Percentiles rank a stretch among this genome's conserved stretches.
phyloP scores from a whole-genome alignment of 2,888 invertebrate species.

The Drosophila incognita region DNA sequence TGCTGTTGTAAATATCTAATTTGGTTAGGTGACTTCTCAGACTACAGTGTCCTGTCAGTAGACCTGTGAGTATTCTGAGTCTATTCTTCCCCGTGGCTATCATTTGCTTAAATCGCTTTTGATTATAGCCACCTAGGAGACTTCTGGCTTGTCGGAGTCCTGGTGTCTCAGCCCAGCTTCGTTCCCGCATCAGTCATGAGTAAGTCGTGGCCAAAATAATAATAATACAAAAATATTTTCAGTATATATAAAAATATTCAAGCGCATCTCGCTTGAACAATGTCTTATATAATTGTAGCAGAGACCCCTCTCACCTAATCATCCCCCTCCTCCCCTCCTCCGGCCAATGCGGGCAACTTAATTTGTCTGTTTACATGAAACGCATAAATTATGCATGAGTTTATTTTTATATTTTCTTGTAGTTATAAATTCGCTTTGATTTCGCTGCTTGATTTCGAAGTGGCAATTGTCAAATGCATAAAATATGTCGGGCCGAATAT shows the following conservation, averaged over 20 bases:
- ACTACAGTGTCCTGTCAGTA: too few species aligned
- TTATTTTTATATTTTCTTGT: constrained; percentile 42
- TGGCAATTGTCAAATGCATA: constrained; percentile 74
- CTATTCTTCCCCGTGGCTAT: too few species aligned
- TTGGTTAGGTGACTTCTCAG: too few species aligned
- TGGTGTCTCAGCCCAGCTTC: too few species aligned
- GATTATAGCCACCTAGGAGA: too few species aligned
- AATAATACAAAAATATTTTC: neutral
- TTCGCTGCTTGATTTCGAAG: constrained; percentile 53
- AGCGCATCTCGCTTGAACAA: constrained; percentile 4
- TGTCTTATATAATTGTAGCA: constrained; percentile 1
- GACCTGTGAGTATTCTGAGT: too few species aligned
- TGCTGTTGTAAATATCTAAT: too few species aligned
- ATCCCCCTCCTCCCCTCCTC: neutral
- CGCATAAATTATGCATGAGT: constrained; percentile 77
- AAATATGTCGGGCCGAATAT: constrained; percentile 63
- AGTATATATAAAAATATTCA: neutral
- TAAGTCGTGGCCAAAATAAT: neutral
- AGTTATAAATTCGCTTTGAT: constrained; percentile 70
- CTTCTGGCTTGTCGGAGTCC: too few species aligned
- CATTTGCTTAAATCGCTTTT: too few species aligned
- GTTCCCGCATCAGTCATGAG: too few species aligned
- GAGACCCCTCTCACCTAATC: neutral
- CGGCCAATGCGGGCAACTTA: constrained; percentile 42
- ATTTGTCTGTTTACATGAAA: constrained; percentile 79